phyloP scores from a whole-genome alignment of 1,140 invertebrate genomes.

The Hydropsyche tenuis region DNA sequence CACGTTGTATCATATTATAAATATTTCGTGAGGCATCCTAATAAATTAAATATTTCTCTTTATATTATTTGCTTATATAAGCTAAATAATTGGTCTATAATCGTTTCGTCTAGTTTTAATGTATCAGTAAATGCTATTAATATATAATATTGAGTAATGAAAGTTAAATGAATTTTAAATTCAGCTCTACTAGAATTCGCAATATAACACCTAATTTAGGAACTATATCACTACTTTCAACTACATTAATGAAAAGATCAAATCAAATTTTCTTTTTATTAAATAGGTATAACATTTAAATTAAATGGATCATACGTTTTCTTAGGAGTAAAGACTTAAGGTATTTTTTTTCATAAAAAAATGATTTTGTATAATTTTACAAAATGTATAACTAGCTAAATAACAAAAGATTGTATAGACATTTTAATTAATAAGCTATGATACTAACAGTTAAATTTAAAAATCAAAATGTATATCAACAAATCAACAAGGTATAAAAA shows the following conservation, averaged over 20 bases:
- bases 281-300: no score
- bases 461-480: no score
- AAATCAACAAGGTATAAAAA: no score
- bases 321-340: no score
- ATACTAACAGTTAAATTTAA: no score
- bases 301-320: no score
- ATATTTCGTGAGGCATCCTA: conserved; percentile 44
- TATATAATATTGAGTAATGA: conserved; percentile 11
- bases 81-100: conserved; percentile 44
- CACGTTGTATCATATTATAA: conserved; percentile 32
- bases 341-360: no score
- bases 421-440: no score
- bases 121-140: conserved; percentile 15
- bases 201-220: conserved; percentile 2
- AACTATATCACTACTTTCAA: conserved; percentile 20
- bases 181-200: not conserved
- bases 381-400: no score
- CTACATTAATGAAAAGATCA: conserved; percentile 10
- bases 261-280: no score
- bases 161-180: not conserved
- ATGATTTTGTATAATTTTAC: no score
- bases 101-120: conserved; percentile 31
- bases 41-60: conserved; percentile 36
- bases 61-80: conserved; percentile 34
- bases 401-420: no score